A percentile compares a stretch with the other conserved stretches of the same genome.
phyloP scores from a whole-genome alignment of 1,140 invertebrate genomes.

The Anthonomus grandis region DNA sequence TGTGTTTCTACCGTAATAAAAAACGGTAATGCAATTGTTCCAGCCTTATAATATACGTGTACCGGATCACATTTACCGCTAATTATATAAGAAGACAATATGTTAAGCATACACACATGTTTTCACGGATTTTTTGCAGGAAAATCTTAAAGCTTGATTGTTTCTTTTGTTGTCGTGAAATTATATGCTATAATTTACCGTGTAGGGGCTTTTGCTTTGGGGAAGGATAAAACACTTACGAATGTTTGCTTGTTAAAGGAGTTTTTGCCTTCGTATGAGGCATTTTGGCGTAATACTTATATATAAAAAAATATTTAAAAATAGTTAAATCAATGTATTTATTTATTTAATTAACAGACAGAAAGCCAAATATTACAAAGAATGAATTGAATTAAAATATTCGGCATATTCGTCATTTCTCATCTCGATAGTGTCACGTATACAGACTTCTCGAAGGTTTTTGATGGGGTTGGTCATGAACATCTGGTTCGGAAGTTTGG shows the following conservation, averaged over 20 bases:
- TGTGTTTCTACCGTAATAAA: background rate
- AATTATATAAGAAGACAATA: constrained; percentile 24
- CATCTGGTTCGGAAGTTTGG: too few species aligned
- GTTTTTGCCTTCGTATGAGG: background rate
- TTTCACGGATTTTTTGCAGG: constrained; percentile 18
- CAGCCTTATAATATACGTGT: constrained; percentile 4
- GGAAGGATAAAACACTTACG: background rate
- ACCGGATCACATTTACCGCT: constrained; percentile 12
- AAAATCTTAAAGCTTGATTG: constrained; percentile 16
- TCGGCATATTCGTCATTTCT: too few species aligned
- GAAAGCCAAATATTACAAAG: too few species aligned
- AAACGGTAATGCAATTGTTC: background rate
- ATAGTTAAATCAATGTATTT: too few species aligned
- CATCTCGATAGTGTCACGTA: too few species aligned
- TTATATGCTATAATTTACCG: constrained; percentile 21
- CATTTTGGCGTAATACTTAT: too few species aligned
- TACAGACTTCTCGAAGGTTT: too few species aligned
- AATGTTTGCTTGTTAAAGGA: background rate
- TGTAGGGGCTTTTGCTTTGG: constrained; percentile 1
- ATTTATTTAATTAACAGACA: too few species aligned
- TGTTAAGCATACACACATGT: constrained; percentile 21
- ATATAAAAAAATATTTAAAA: too few species aligned
- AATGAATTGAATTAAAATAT: too few species aligned
- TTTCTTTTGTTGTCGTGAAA: constrained; percentile 19
- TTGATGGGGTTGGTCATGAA: too few species aligned